Base-by-base conservation (phyloP, 2,888 invertebrate species). In the Andrena trimmerana region DNA sequence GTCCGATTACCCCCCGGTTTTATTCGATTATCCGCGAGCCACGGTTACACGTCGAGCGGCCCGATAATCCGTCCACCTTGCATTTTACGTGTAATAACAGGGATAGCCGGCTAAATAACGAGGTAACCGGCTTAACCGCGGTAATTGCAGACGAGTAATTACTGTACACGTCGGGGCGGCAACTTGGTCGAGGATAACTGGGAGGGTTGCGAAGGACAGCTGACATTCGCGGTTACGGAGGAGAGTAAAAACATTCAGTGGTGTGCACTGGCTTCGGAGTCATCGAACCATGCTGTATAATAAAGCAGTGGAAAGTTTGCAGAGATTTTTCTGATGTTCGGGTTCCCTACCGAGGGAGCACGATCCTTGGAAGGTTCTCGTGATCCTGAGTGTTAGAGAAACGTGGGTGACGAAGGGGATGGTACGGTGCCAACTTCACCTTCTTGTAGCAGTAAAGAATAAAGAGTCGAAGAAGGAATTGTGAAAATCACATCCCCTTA, bases 21-120 rank as follows among this genome's bases (percentile, higher is more conserved):
- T 78, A 78, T 78, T 78, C 29, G 77, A 77, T 72, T 74, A 78
- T 67, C 59, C 60, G 24, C 4, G 20, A 20, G 27, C 50, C 60
- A 54, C 31, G 24, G 60, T 29, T 48, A 57, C 62, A 20, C 65
- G 29, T 31, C 29, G 31, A 13, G 36, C 8, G 20, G 66, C 13
- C 29, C 74, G 62, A 68, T 74, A 74, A 78, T 74, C 74, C 78
- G 63, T 74, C 74, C 42, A 10, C 74, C 67, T 74, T 74, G 74
- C 68, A 74, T 78, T 78, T 78, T 74, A 78, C 62, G 74, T 54
- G 62, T 74, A 74, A 74, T 74, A 74, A 74, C 74, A 63, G 52
- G 57, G 33, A 48, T 48, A 63, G 29, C 48, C 29, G 48, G 42
- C 29, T 74, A 68, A 74, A 63, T 74, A 78, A 78, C 68, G 54